Conservation (phyloP, 2,113 vertebrate genomes). For the Lagopus leucura region DNA sequence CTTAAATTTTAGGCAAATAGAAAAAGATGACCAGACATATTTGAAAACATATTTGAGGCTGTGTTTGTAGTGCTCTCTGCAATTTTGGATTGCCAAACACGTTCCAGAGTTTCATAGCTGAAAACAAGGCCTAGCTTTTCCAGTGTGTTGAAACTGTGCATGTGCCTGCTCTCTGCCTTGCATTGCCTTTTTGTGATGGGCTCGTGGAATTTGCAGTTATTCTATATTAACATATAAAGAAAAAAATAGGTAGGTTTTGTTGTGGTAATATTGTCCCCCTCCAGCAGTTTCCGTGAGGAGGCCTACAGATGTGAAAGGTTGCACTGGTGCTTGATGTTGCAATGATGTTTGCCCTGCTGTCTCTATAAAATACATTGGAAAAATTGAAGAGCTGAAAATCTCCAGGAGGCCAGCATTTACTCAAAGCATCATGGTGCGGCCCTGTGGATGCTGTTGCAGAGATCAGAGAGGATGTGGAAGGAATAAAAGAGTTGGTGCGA, state of each 20-base stretch:
- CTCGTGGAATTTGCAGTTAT: background rate
- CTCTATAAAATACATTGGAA: background rate
- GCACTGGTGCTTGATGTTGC: background rate
- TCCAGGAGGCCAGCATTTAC: background rate
- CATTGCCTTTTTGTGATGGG: background rate
- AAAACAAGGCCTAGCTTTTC: background rate
- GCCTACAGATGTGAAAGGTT: background rate
- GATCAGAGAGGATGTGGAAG: background rate
- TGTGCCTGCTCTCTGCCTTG: background rate
- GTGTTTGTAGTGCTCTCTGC: background rate
- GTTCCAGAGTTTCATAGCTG: background rate
- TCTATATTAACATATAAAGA: background rate
- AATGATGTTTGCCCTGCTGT: background rate
- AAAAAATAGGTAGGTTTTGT: background rate
- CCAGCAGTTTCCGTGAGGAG: background rate
- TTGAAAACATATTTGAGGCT: background rate
- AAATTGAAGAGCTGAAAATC: background rate
- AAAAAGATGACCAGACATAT: background rate
- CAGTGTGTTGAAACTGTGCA: background rate
- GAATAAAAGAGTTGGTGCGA: background rate
- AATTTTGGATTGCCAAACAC: background rate
- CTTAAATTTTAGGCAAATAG: background rate
- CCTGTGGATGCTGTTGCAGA: background rate
- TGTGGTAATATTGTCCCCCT: rapidly evolving
- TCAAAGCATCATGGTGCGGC: background rate